A percentile compares a stretch with the other conserved stretches of the same genome.
Conservation (phyloP, 2,113 vertebrate genomes). For the Dromaius novaehollandiae region DNA sequence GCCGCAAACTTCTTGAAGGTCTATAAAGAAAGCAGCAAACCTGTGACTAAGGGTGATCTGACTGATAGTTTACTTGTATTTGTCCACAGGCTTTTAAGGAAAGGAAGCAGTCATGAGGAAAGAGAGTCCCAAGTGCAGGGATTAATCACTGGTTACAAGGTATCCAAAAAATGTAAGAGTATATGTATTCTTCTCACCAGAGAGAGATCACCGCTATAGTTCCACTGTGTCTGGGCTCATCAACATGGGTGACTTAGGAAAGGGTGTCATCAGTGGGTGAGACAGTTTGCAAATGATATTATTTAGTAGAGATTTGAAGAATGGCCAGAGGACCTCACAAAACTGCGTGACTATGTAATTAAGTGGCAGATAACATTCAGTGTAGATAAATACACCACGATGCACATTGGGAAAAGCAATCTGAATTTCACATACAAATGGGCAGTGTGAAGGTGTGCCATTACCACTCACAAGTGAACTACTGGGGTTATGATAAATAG, state of each 20-base stretch:
- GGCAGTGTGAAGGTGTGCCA: background rate
- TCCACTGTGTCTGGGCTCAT: background rate
- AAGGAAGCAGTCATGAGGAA: background rate
- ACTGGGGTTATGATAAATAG: fast-evolving
- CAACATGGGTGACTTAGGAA: background rate
- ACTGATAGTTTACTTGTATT: background rate
- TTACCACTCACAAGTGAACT: background rate
- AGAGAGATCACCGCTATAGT: background rate
- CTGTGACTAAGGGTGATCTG: background rate
- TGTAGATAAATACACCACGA: background rate
- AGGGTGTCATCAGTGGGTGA: background rate
- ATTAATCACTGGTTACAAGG: background rate
- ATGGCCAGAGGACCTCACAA: background rate
- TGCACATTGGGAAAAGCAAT: background rate
- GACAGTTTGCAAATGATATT: background rate
- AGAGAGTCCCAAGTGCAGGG: background rate
- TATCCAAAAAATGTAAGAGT: background rate
- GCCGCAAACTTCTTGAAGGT: too few species aligned
- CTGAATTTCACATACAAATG: background rate
- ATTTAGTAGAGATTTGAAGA: background rate
- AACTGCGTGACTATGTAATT: background rate
- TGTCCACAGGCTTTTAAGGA: background rate
- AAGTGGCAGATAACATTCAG: background rate
- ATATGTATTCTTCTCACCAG: background rate
- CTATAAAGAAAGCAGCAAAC: too few species aligned